Evolutionary conservation across 1,140 invertebrate genomes (phyloP), one percentile per base, ranked within the genome.

Genomic region (Chionoecetes opilio): DNA sequence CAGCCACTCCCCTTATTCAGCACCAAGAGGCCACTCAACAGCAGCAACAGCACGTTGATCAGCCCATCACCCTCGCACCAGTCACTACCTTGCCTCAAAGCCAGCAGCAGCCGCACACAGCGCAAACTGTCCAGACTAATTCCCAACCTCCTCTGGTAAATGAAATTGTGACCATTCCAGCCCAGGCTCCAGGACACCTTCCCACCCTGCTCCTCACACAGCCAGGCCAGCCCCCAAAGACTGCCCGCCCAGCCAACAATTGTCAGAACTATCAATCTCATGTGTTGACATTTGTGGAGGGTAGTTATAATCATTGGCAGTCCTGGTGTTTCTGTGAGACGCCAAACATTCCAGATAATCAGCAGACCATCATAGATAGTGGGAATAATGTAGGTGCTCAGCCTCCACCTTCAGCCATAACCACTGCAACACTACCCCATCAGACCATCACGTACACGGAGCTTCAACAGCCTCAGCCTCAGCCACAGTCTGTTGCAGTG

Each of bases 251-350:
- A n/a, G 96, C 96, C 11, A 93, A 95, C 31, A 88, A 94, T 41
- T 96, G 96, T 85, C 95, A 94, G 41, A 96, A 96, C 90, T 93
- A 96, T 82, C 90, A 93, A 31, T 91, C 94, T 3, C 96, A 96
- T 86, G 91, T 96, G 14, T 91, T 96, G n/a, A 96, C 96, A 0
- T 95, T 94, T 84, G 95, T 96, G 29, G 96, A 96, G 38, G 93
- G 94, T n/a, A 94, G 75, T 31, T 95, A 90, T 84, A 95, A 94
- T 87, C 96, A 96, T 35, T 96, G 96, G 96, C 96, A 96, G 93
- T 94, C 94, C n/a, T 96, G 96, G 96, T 96, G 96, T 86, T 94
- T 96, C 46, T 96, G 96, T 87, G 93, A 96, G 0, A 93, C 93
- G 37, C 93, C 93, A 92, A 94, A 95, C 84, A 91, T 95, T 82